These are phyloP conservation scores for Charaxes varanes DNA, from an alignment of 1,140 invertebrate species.

Conservation along the genomic window DNA sequence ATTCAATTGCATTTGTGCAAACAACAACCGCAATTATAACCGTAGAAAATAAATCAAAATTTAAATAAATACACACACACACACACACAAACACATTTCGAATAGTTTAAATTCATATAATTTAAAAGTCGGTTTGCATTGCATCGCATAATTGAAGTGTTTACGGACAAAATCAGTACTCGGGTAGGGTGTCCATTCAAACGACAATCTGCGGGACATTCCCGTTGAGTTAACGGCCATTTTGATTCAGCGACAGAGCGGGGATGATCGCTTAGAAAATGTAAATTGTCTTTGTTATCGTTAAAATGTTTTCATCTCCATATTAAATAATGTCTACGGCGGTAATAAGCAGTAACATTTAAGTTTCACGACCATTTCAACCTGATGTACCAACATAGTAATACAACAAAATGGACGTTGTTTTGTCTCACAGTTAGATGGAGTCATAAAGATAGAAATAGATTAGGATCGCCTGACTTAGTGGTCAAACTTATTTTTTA, in stretches of 20 bases:
- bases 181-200: slow-evolving; percentile 9
- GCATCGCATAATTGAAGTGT: slow-evolving; percentile 15
- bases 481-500: no score
- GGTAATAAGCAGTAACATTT: slow-evolving; percentile 17
- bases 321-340: slow-evolving; percentile 19
- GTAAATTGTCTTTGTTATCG: slow-evolving; percentile 10
- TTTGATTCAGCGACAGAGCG: slow-evolving; percentile 15
- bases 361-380: slow-evolving; percentile 14
- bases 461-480: no score
- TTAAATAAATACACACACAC: no score
- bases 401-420: slow-evolving; percentile 5
- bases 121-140: slow-evolving; percentile 14
- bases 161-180: slow-evolving; percentile 12
- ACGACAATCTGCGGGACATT: slow-evolving; percentile 11
- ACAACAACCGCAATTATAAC: no score
- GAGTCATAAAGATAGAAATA: no score
- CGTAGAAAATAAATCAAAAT: no score
- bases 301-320: slow-evolving; percentile 19
- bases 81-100: no score
- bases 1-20: no score
- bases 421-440: no score
- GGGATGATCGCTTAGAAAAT: slow-evolving; percentile 15
- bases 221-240: slow-evolving; percentile 11
- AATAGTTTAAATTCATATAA: slow-evolving; percentile 9
- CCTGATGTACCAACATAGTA: slow-evolving; percentile 3